Evolutionary conservation across 2,797 vertebrate species (phyloP).

Genomic region (Chloroceryle amazona): DNA sequence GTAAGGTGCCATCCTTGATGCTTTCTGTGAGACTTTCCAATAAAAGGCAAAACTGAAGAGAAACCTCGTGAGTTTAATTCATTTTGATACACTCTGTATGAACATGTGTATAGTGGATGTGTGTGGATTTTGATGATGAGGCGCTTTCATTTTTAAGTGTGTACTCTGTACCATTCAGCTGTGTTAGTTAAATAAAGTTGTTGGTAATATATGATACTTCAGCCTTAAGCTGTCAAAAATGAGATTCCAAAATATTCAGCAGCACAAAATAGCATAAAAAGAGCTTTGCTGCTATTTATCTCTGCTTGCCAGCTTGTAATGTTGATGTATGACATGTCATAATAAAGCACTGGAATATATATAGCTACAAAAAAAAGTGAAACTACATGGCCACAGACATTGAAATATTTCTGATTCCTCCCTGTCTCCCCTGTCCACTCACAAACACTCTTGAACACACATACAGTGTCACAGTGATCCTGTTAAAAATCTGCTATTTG

Average conservation of each 20-base stretch:
- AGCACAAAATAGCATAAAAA: slow-evolving; percentile 27
- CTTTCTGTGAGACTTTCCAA: background rate
- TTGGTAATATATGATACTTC: background rate
- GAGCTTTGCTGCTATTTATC: background rate
- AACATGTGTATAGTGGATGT: background rate
- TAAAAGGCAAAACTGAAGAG: background rate
- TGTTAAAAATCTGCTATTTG: background rate
- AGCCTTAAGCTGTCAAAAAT: slow-evolving; percentile 30
- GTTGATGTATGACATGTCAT: slow-evolving; percentile 31
- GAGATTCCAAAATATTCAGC: slow-evolving; percentile 19
- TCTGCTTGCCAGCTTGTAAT: slow-evolving; percentile 25
- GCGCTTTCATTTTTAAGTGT: background rate
- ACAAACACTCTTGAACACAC: background rate
- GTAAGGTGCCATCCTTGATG: background rate
- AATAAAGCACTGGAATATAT: slow-evolving; percentile 17
- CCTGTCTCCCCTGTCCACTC: background rate
- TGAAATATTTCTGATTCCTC: background rate
- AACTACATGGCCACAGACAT: background rate
- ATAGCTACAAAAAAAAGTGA: slow-evolving; percentile 25
- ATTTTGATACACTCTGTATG: background rate
- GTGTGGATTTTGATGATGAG: background rate
- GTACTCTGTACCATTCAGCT: background rate
- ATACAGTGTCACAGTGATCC: background rate
- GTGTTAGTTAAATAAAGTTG: slow-evolving; percentile 47
- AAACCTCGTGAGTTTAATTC: background rate